Evolutionary conservation across 2,797 vertebrate genomes (phyloP).

Genomic region (Sorex maritimensis): DNA sequence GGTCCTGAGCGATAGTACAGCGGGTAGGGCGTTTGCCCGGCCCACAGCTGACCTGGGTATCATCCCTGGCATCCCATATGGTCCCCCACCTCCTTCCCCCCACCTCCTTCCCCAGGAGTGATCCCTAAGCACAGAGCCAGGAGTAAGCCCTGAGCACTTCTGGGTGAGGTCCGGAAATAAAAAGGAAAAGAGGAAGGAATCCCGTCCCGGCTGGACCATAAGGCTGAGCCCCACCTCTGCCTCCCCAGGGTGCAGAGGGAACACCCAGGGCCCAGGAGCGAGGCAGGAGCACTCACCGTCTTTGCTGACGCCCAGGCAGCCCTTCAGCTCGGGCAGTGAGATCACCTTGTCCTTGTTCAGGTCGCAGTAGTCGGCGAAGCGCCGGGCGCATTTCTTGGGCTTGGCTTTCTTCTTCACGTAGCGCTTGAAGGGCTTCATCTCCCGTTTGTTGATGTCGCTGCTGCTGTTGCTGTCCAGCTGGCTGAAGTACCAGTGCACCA

Average conservation of each 20-base stretch:
- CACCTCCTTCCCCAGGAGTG: too few species aligned
- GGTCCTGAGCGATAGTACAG: too few species aligned
- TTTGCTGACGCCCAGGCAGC: constrained; percentile 98
- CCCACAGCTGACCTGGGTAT: too few species aligned
- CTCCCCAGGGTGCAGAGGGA: neutral
- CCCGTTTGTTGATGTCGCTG: constrained; percentile 97
- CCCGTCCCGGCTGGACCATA: neutral
- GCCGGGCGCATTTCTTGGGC: constrained; percentile 98
- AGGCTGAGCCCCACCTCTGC: neutral
- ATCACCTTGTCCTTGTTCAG: constrained; percentile 98
- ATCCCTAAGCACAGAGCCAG: too few species aligned
- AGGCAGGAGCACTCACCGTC: constrained; percentile 91
- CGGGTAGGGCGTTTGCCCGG: too few species aligned
- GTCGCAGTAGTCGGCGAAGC: constrained; percentile 99
- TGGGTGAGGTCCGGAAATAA: too few species aligned
- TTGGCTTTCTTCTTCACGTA: constrained; percentile 99
- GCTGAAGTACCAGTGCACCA: constrained; percentile 99
- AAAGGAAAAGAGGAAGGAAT: too few species aligned
- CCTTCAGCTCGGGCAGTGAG: constrained; percentile 97
- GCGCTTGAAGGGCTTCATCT: constrained; percentile 98
- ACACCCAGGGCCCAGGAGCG: neutral
- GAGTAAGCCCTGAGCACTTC: too few species aligned
- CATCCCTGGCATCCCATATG: too few species aligned
- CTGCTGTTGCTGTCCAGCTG: constrained; percentile 98
- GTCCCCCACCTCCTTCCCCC: too few species aligned